Percentiles rank a stretch among this genome's conserved stretches.
Evolutionary conservation across 2,888 invertebrate genomes (phyloP).

Genomic region (Euplexia lucipara): DNA sequence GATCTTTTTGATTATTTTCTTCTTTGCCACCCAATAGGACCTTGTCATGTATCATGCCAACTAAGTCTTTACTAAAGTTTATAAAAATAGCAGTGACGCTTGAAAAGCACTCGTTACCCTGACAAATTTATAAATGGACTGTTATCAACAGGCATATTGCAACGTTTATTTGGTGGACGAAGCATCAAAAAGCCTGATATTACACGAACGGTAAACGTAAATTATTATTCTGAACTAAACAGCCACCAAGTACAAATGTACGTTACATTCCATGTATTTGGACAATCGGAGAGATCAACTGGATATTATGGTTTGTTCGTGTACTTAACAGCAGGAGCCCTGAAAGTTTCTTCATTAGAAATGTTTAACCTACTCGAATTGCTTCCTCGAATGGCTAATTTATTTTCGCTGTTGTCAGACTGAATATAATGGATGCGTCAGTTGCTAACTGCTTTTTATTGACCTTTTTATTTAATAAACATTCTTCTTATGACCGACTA

Average conservation of each 20-base stretch:
- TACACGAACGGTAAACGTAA: slow-evolving; percentile 1
- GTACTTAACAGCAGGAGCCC: slow-evolving; percentile 70
- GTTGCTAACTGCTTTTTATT: slow-evolving; percentile 15
- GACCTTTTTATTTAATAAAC: slow-evolving; percentile 12
- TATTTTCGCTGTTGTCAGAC: slow-evolving; percentile 51
- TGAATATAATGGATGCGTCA: slow-evolving; percentile 34
- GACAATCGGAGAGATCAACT: slow-evolving; percentile 56
- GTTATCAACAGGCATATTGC: neutral
- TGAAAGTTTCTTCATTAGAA: slow-evolving; percentile 77
- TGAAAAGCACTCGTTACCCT: neutral
- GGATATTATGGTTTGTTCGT: slow-evolving; percentile 66
- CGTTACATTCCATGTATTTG: slow-evolving; percentile 40
- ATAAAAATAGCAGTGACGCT: neutral
- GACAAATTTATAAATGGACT: neutral
- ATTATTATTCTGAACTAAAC: slow-evolving; percentile 1
- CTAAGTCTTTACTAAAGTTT: no score
- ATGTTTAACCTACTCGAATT: slow-evolving; percentile 71
- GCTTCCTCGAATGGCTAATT: slow-evolving; percentile 68
- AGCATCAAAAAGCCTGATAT: neutral
- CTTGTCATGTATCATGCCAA: no score
- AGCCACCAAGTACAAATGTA: slow-evolving; percentile 21
- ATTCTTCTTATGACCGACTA: no score
- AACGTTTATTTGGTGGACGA: neutral
- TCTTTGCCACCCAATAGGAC: no score
- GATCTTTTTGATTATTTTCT: no score